Conservation (phyloP, 2,113 vertebrate species). For the Hippocampus guttulatus region DNA sequence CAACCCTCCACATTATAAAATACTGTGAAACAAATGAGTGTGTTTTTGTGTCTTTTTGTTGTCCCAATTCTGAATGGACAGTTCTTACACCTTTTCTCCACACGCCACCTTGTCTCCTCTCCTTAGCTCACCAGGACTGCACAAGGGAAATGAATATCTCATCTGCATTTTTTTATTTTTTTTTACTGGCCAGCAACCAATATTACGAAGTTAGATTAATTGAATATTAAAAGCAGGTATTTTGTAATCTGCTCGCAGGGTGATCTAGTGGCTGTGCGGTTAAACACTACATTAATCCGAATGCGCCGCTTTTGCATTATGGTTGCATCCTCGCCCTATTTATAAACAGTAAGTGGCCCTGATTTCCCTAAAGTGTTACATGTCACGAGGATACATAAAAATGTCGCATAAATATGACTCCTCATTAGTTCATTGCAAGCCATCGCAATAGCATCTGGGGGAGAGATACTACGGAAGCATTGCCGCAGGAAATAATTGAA, state of each 20-base stretch:
- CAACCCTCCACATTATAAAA: not conserved
- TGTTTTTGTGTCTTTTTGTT: not conserved
- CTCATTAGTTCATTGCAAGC: conserved; percentile 35
- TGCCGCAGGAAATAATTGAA: conserved; percentile 5
- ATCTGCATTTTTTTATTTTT: conserved; percentile 25
- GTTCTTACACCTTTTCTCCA: not conserved
- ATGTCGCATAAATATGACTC: conserved; percentile 15
- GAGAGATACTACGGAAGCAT: not conserved
- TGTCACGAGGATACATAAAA: conserved; percentile 16
- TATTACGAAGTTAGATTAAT: conserved; percentile 20
- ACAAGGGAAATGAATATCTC: conserved; percentile 17
- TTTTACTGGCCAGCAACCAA: conserved; percentile 9
- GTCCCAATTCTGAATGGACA: not conserved
- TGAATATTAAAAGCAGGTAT: conserved; percentile 10
- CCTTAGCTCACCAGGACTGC: conserved; percentile 26
- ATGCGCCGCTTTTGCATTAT: not conserved
- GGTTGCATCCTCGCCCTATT: conserved; percentile 4
- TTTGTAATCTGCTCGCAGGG: conserved; percentile 6
- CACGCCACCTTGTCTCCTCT: conserved; percentile 24
- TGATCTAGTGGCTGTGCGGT: not conserved
- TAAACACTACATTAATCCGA: not conserved
- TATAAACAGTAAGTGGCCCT: conserved; percentile 11
- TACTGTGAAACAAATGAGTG: not conserved
- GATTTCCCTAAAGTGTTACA: conserved; percentile 19
- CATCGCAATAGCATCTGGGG: conserved; percentile 9